A percentile compares a stretch with the other conserved stretches of the same genome.
phyloP scores from a whole-genome alignment of 2,797 vertebrate species.

The Pangasius krempfi region DNA sequence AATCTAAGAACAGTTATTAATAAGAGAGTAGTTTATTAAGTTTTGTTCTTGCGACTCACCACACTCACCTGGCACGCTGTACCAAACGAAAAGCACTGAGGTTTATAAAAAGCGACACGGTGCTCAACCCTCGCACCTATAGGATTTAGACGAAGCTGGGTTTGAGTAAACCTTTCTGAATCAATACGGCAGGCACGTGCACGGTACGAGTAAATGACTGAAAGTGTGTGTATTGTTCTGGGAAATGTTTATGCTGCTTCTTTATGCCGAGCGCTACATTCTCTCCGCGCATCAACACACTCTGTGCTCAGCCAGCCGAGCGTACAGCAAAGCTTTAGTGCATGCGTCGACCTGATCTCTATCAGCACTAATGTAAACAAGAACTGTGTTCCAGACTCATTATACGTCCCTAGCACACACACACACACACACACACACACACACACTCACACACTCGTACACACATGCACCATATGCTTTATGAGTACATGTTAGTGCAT shows the following conservation, averaged over 20 bases:
- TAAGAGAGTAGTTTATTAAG: not conserved
- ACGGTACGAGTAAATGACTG: not conserved
- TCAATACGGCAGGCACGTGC: not conserved
- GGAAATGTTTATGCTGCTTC: not conserved
- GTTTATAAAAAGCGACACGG: not conserved
- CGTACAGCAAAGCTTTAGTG: slow-evolving; percentile 3
- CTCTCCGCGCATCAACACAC: not conserved
- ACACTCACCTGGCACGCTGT: not conserved
- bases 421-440: not conserved
- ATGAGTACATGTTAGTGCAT: not conserved
- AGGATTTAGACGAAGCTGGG: not conserved
- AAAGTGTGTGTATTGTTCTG: not conserved
- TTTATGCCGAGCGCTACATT: not conserved
- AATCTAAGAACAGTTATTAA: not conserved
- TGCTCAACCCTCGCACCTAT: not conserved
- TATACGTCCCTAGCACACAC: not conserved
- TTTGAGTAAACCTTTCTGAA: not conserved
- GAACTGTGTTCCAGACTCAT: not conserved
- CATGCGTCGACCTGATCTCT: slow-evolving; percentile 2
- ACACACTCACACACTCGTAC: not conserved
- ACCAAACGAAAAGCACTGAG: not conserved
- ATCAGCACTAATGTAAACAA: slow-evolving; percentile 4
- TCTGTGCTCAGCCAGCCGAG: slow-evolving; percentile 16
- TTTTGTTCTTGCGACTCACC: too few relatives aligned
- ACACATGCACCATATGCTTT: not conserved